phyloP scores from a whole-genome alignment of 2,113 vertebrate genomes.

The Zosterops lateralis region DNA sequence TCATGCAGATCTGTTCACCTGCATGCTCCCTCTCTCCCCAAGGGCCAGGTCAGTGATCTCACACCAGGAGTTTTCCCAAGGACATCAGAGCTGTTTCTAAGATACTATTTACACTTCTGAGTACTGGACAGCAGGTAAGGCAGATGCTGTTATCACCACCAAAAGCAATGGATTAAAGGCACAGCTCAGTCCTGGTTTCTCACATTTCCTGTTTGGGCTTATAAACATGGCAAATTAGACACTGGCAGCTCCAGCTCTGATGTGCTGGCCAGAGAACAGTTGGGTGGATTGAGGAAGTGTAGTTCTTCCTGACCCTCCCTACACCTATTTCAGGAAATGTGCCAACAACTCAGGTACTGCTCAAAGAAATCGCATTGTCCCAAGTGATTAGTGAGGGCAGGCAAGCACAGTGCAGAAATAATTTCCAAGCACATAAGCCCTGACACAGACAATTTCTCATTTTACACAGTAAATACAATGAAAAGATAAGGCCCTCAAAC shows the following conservation, averaged over 20 bases:
- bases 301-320: neutral
- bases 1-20: neutral
- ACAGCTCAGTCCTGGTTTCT: neutral
- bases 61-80: neutral
- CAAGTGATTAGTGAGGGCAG: neutral
- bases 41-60: neutral
- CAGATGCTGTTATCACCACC: neutral
- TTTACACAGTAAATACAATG: neutral
- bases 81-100: neutral
- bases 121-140: neutral
- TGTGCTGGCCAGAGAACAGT: neutral
- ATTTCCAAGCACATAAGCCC: neutral
- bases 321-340: neutral
- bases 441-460: neutral
- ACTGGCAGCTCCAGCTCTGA: neutral
- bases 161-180: neutral
- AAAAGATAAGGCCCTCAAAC: neutral
- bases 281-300: neutral
- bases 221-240: neutral
- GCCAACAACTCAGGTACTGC: neutral
- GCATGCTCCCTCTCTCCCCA: neutral
- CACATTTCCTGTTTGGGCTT: constrained; percentile 5
- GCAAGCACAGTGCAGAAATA: neutral
- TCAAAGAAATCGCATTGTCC: neutral
- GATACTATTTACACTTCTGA: neutral